Percentiles rank a stretch among this genome's conserved stretches.
Conservation (phyloP, 2,797 vertebrate genomes). For the Echiichthys vipera region DNA sequence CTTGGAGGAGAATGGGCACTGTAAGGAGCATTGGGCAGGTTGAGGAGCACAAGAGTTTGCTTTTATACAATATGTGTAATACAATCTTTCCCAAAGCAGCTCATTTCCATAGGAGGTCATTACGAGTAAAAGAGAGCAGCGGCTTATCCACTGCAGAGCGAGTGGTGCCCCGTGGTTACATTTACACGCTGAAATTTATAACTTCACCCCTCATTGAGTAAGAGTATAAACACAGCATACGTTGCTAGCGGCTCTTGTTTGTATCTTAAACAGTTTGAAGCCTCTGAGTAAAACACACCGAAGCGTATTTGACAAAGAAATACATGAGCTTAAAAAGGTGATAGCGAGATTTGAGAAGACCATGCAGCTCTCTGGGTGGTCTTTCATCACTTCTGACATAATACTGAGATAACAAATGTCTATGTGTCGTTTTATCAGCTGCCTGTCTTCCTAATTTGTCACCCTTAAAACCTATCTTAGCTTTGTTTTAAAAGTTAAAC, state of each 20-base stretch:
- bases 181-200: constrained; percentile 50
- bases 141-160: constrained; percentile 25
- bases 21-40: constrained; percentile 34
- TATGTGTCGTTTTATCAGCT: constrained; percentile 21
- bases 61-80: constrained; percentile 67
- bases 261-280: constrained; percentile 36
- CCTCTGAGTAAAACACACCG: constrained; percentile 18
- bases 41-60: constrained; percentile 56
- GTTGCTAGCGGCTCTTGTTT: constrained; percentile 48
- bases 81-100: constrained; percentile 58
- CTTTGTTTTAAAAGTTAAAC: constrained; percentile 1
- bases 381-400: constrained; percentile 10
- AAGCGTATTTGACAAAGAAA: constrained; percentile 19
- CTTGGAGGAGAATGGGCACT: constrained; percentile 37
- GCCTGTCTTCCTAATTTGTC: constrained; percentile 1
- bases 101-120: constrained; percentile 68
- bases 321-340: constrained; percentile 4
- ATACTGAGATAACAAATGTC: constrained; percentile 22
- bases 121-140: constrained; percentile 34
- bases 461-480: background rate
- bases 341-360: constrained; percentile 22
- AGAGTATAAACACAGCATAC: constrained; percentile 57
- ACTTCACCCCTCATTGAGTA: constrained; percentile 70
- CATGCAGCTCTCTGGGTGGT: constrained; percentile 50
- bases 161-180: constrained; percentile 37